Base-by-base conservation (phyloP, 1,140 invertebrate species). In the Aphis gossypii region DNA sequence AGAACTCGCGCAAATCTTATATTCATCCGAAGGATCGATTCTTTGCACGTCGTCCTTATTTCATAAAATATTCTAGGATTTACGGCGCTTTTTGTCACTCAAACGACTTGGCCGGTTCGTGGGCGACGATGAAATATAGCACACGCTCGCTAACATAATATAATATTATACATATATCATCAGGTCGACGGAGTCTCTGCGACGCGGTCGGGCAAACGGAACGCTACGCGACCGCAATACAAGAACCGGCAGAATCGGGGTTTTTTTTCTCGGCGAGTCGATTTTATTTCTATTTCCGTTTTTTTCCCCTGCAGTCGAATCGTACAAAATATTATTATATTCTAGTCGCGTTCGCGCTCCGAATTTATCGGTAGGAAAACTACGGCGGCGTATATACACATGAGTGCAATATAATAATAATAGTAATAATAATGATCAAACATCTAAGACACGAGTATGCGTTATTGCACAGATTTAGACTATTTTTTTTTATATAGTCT, bases 191-290 rank as follows among this genome's bases (percentile, higher is more conserved):
- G 38, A 76, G 51, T 48, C 60, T n/a, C 90, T 18, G 30, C n/a
- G 14, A 51, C 44, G 44, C 60, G 90, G 68, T 92, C 60, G 60
- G 44, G 18, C 60, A 76, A 83, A 92, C n/a, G 44, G 56, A 68
- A 92, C 44, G 44, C 0, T 76, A 92, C 90, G 90, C 90, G 90
- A 92, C 60, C n/a, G 90, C 44, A 92, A 92, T 92, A 82, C 90
- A n/a, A 68, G 23, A 92, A 46, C 35, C 60, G 38, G 2, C 5
- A 9, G 54, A 30, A 44, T 91, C 11, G 2, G 6, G 60, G 60
- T n/a, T 76, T n/a, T 60, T 60, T 91, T 46, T 46, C 38, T 91
- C 48, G 35, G 9, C 21, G 8, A 18, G 89, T 76, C 25, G 38
- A 25, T 68, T 91, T 68, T 76, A 76, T 76, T 87, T 87, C 84